These are phyloP conservation scores for Amphiprion ocellaris DNA, from an alignment of 2,113 vertebrate species.

Conservation along the genomic window DNA sequence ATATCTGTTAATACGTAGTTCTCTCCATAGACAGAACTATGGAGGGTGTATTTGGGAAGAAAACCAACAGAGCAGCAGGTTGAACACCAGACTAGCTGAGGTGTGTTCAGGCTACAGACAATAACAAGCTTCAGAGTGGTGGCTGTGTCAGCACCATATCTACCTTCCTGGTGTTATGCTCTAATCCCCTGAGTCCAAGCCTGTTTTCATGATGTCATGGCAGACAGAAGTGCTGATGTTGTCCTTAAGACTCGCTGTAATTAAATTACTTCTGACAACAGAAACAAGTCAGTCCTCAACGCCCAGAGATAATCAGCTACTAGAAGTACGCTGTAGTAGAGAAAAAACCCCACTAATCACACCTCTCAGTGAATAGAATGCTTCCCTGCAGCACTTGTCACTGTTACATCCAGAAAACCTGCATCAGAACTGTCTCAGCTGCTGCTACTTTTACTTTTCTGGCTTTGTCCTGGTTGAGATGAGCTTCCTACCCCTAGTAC, in stretches of 20 bases:
- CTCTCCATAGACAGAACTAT: not conserved
- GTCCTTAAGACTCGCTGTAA: conserved; percentile 55
- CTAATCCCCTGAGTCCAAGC: conserved; percentile 61
- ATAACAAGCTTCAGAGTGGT: conserved; percentile 33
- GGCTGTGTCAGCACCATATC: conserved; percentile 56
- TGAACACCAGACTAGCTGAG: not conserved
- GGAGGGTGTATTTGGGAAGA: not conserved
- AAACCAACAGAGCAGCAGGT: not conserved
- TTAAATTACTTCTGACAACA: conserved; percentile 61
- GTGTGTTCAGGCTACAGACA: conserved; percentile 24
- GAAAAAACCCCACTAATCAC: conserved; percentile 12
- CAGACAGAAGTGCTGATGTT: conserved; percentile 62
- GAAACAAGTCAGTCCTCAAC: conserved; percentile 30
- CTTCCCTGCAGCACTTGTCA: not conserved
- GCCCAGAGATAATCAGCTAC: conserved; percentile 16
- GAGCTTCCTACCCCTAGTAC: not conserved
- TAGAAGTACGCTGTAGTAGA: not conserved
- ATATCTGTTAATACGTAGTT: not conserved
- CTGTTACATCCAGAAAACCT: not conserved
- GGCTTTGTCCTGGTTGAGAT: conserved; percentile 11
- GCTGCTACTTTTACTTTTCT: conserved; percentile 16
- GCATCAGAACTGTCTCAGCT: not conserved
- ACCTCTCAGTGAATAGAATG: not conserved
- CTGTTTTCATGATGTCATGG: conserved; percentile 65
- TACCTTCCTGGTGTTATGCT: conserved; percentile 32